Evolutionary conservation across 2,113 vertebrate genomes (phyloP).

Genomic region (Psettodes erumei): DNA sequence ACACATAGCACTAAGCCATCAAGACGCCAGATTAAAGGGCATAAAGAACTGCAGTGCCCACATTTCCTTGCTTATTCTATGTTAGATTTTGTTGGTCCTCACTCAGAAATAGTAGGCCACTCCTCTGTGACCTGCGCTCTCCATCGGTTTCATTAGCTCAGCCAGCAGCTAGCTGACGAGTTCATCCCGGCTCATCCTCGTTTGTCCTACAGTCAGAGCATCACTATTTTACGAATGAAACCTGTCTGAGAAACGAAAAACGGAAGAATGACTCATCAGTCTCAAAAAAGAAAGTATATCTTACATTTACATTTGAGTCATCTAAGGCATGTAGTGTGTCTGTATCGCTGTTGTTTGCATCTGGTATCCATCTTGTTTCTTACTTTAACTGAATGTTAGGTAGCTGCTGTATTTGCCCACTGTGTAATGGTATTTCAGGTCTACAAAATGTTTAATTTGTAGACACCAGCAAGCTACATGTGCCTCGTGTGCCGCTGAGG

Average conservation of each 20-base stretch:
- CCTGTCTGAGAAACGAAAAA: background rate
- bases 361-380: background rate
- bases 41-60: background rate
- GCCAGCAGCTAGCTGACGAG: too few species aligned
- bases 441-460: slow-evolving; percentile 13
- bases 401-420: background rate
- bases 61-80: background rate
- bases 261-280: background rate
- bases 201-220: too few species aligned
- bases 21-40: background rate
- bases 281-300: background rate
- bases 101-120: too few species aligned
- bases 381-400: background rate
- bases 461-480: background rate
- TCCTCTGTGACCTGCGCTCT: too few species aligned
- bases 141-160: too few species aligned
- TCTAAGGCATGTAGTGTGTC: too few species aligned
- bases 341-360: too few species aligned
- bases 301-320: too few species aligned
- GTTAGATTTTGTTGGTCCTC: too few species aligned
- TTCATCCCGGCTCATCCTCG: too few species aligned
- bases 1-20: too few species aligned
- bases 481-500: background rate
- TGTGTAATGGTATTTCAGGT: background rate
- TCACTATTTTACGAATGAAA: too few species aligned